Percentiles rank a stretch among this genome's conserved stretches.
Conservation (phyloP, 2,797 vertebrate species). For the Artibeus jamaicensis region DNA sequence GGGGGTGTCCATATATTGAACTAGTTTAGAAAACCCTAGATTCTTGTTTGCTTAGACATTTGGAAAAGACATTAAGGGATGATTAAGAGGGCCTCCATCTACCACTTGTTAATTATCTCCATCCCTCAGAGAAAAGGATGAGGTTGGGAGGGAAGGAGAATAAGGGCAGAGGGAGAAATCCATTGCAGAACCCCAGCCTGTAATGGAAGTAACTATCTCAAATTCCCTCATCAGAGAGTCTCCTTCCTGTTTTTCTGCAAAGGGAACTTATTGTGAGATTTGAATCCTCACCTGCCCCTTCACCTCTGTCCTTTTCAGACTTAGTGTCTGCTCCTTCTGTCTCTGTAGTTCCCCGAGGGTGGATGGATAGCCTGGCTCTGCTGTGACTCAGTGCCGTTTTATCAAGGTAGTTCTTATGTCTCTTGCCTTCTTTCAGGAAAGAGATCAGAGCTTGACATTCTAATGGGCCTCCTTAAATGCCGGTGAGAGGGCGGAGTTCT, state of each 20-base stretch:
- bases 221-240: not conserved
- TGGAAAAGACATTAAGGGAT: not conserved
- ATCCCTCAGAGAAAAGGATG: not conserved
- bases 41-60: slow-evolving; percentile 33
- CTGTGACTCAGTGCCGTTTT: not conserved
- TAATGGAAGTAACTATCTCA: not conserved
- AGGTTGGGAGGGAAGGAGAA: not conserved
- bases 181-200: not conserved
- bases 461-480: slow-evolving; percentile 16
- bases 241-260: not conserved
- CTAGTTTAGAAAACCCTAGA: slow-evolving; percentile 32
- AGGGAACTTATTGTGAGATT: not conserved
- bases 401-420: slow-evolving; percentile 3
- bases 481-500: not conserved
- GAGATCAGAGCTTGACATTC: slow-evolving; percentile 51
- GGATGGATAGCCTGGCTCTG: not conserved
- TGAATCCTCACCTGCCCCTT: not conserved
- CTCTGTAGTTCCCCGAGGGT: not conserved
- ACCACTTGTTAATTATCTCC: not conserved
- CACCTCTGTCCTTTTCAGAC: slow-evolving; percentile 47
- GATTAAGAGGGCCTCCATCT: not conserved
- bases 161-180: not conserved
- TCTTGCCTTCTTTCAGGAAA: not conserved
- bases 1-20: not conserved
- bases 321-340: not conserved